Percentiles rank a stretch among this genome's conserved stretches.
phyloP scores from a whole-genome alignment of 2,888 invertebrate species.

The Brachyopa scutellaris region DNA sequence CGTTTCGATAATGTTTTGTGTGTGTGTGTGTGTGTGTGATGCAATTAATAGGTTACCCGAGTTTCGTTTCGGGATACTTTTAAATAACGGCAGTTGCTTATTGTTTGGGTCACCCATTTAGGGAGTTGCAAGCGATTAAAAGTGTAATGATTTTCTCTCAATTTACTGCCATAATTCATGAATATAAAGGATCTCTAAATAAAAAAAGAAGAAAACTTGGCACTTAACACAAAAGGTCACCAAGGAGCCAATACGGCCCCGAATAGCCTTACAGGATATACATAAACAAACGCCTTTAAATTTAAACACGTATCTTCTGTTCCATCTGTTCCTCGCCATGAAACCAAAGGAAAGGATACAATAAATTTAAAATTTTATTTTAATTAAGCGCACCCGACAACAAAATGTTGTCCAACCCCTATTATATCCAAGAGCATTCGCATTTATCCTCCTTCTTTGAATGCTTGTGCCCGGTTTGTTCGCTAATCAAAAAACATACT shows the following conservation, averaged over 20 bases:
- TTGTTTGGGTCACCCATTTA: background rate
- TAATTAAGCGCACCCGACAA: slow-evolving; percentile 53
- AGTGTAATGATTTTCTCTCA: background rate
- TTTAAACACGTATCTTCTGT: background rate
- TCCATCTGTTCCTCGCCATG: background rate
- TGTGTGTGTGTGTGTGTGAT: background rate
- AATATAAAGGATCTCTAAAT: no score
- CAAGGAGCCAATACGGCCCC: no score
- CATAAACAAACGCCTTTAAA: background rate
- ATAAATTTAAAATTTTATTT: slow-evolving; percentile 60
- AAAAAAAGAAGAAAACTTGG: no score
- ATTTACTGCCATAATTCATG: background rate
- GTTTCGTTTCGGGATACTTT: background rate
- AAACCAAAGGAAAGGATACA: slow-evolving; percentile 38
- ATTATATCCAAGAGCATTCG: no score
- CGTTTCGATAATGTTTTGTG: slow-evolving; percentile 26
- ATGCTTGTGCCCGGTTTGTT: slow-evolving; percentile 1
- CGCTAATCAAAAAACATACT: slow-evolving; percentile 40
- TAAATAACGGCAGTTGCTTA: slow-evolving; percentile 4
- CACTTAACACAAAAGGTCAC: background rate
- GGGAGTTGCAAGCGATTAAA: background rate
- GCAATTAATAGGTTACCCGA: slow-evolving; percentile 9
- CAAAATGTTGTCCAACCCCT: slow-evolving; percentile 7
- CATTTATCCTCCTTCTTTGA: no score
- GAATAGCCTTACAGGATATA: no score